These are phyloP conservation scores for Dicranocentrus wangi DNA, from an alignment of 2,888 invertebrate species.

Conservation along the genomic window DNA sequence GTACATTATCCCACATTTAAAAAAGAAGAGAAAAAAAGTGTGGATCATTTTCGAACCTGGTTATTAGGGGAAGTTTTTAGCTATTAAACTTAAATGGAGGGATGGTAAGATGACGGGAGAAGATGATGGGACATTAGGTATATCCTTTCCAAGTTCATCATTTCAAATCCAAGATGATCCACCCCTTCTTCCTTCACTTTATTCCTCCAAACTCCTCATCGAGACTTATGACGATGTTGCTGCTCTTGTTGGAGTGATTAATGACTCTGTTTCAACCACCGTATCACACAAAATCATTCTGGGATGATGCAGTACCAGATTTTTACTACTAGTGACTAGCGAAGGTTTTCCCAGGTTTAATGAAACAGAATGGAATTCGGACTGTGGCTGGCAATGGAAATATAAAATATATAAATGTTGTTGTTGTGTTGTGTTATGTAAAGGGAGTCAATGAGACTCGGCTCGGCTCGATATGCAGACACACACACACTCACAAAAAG, in stretches of 20 bases:
- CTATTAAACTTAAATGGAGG: constrained; percentile 1
- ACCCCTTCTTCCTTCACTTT: constrained; percentile 17
- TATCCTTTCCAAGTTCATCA: neutral
- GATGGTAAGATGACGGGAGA: neutral
- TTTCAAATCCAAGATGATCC: constrained; percentile 26
- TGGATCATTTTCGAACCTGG: constrained; percentile 13
- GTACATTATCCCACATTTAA: constrained; percentile 8
- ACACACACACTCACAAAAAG: constrained; percentile 34
- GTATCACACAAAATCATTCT: constrained; percentile 44
- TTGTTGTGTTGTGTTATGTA: constrained; percentile 3
- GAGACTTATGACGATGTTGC: constrained; percentile 35
- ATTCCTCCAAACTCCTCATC: constrained; percentile 46
- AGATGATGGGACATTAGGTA: neutral
- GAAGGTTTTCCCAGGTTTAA: constrained; percentile 32
- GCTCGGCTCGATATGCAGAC: neutral
- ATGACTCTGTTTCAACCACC: constrained; percentile 46
- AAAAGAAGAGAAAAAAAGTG: neutral
- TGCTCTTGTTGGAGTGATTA: constrained; percentile 42
- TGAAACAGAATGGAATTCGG: constrained; percentile 53
- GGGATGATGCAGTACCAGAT: neutral
- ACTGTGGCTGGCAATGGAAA: neutral
- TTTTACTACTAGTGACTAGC: neutral
- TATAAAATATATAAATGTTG: neutral
- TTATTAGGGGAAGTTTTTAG: constrained; percentile 39
- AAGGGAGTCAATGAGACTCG: neutral